Evolutionary conservation across 2,113 vertebrate genomes (phyloP).

Genomic region (Actenoides hombroni): DNA sequence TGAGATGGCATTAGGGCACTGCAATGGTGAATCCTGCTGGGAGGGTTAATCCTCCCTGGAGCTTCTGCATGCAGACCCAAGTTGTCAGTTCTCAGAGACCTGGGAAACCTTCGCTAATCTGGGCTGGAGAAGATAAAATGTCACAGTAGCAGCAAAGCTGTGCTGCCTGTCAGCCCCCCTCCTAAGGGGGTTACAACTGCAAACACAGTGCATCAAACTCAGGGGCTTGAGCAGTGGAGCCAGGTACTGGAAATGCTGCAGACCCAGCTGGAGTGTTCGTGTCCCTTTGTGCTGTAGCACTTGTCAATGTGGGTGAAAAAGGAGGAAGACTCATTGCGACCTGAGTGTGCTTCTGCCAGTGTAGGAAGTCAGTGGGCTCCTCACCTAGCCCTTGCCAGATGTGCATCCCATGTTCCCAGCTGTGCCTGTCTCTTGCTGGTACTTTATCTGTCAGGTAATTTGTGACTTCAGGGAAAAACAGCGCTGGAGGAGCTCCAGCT

Average conservation of each 20-base stretch:
- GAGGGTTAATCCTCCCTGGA: neutral
- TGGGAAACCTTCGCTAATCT: neutral
- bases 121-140: neutral
- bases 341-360: neutral
- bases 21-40: neutral
- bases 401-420: neutral
- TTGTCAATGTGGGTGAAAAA: neutral
- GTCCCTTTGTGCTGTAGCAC: neutral
- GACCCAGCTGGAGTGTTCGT: accelerated
- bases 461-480: neutral
- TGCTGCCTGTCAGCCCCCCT: neutral
- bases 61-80: neutral
- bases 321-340: accelerated
- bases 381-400: neutral
- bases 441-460: neutral
- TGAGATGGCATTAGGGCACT: neutral
- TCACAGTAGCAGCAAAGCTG: neutral
- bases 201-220: accelerated
- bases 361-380: neutral
- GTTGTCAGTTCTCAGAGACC: neutral
- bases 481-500: neutral
- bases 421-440: neutral
- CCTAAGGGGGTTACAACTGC: accelerated
- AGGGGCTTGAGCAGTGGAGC: accelerated
- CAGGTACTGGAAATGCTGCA: neutral